A percentile compares a stretch with the other conserved stretches of the same genome.
These are phyloP conservation scores for Gryllus bimaculatus DNA, from an alignment of 1,140 invertebrate genomes.

Conservation along the genomic window DNA sequence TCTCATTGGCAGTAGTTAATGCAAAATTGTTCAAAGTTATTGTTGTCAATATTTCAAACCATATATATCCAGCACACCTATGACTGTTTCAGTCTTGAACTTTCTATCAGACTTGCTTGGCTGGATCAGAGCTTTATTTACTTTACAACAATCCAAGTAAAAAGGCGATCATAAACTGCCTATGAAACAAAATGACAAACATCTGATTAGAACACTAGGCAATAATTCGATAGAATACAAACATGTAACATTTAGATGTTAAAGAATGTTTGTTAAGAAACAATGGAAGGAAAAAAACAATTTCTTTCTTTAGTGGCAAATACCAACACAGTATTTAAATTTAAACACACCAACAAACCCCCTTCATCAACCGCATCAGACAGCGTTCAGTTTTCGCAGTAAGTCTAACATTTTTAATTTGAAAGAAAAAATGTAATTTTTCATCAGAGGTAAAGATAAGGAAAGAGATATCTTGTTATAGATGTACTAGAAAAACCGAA, in stretches of 20 bases:
- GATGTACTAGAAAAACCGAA: too few species aligned
- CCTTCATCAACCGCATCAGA: too few species aligned
- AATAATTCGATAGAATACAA: neutral
- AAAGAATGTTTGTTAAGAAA: too few species aligned
- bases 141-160: slow-evolving; percentile 84
- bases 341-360: too few species aligned
- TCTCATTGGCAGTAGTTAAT: slow-evolving; percentile 98
- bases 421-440: too few species aligned
- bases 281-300: neutral
- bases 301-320: neutral
- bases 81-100: slow-evolving; percentile 69
- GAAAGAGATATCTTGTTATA: too few species aligned
- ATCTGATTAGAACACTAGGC: neutral
- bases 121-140: slow-evolving; percentile 75
- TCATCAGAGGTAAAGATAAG: too few species aligned
- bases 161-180: slow-evolving; percentile 85
- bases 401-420: too few species aligned
- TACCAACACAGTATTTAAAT: neutral
- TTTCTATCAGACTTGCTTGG: slow-evolving; percentile 38
- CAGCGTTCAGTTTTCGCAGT: too few species aligned
- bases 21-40: slow-evolving; percentile 94
- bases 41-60: slow-evolving; percentile 93
- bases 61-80: slow-evolving; percentile 94
- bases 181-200: slow-evolving; percentile 31
- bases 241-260: too few species aligned